These are phyloP conservation scores for Galaxias olidus DNA, from an alignment of 2,797 vertebrate species.

Conservation along the genomic window DNA sequence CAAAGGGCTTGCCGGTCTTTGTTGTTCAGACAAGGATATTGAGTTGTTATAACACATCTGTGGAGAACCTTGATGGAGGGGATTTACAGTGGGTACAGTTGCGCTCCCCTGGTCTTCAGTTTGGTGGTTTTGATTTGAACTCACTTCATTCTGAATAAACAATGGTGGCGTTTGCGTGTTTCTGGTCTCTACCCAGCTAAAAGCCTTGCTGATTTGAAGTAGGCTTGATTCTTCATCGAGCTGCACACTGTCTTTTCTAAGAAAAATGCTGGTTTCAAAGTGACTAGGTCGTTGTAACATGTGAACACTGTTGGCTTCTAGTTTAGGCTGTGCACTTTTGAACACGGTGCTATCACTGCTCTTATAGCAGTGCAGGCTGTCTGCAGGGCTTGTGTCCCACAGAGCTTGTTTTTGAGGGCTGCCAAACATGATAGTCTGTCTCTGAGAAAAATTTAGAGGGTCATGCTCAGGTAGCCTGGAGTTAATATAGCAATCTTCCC, in stretches of 20 bases:
- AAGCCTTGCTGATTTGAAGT: constrained; percentile 1
- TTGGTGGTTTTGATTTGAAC: constrained; percentile 19
- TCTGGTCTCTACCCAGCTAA: not conserved
- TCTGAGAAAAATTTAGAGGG: constrained; percentile 48
- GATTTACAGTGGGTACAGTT: not conserved
- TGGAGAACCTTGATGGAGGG: constrained; percentile 8
- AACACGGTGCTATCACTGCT: constrained; percentile 20
- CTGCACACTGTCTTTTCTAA: not conserved
- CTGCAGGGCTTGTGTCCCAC: constrained; percentile 14
- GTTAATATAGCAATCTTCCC: constrained; percentile 32
- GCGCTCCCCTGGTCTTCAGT: constrained; percentile 5
- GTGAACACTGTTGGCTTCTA: constrained; percentile 34
- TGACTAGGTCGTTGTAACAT: constrained; percentile 18
- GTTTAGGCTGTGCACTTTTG: constrained; percentile 18
- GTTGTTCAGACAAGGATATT: not conserved
- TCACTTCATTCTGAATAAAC: not conserved
- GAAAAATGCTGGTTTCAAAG: constrained; percentile 24
- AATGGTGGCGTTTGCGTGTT: constrained; percentile 6
- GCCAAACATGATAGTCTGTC: constrained; percentile 43
- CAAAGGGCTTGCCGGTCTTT: not conserved
- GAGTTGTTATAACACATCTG: not conserved
- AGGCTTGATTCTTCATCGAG: not conserved
- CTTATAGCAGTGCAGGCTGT: constrained; percentile 9
- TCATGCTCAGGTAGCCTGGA: constrained; percentile 33
- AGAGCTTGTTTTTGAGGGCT: constrained; percentile 29